Conservation (phyloP, 2,888 invertebrate genomes). For the Bruchidius siliquastri region DNA sequence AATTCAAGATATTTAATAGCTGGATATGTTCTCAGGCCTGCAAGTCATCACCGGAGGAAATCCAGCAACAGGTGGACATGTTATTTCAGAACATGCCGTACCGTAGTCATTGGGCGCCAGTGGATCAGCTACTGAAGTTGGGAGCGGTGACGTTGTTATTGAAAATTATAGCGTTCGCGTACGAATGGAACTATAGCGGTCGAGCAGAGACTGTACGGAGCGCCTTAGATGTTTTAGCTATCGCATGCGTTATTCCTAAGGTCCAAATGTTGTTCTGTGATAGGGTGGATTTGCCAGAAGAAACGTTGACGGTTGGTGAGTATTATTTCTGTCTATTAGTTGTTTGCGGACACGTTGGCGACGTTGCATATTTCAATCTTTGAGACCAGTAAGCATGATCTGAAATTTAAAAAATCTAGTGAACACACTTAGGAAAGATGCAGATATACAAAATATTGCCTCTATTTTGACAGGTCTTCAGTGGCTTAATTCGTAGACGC, state of each 20-base stretch:
- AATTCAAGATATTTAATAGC: too few species aligned
- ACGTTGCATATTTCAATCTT: too few species aligned
- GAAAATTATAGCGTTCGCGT: constrained; percentile 82
- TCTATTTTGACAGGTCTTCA: too few species aligned
- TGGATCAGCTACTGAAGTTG: constrained; percentile 78
- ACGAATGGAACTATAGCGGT: constrained; percentile 89
- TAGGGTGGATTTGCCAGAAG: constrained; percentile 71
- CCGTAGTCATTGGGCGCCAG: constrained; percentile 80
- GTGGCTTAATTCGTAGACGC: too few species aligned
- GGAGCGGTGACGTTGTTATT: constrained; percentile 78
- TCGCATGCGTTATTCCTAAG: constrained; percentile 84
- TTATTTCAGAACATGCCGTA: constrained; percentile 72
- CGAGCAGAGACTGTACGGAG: constrained; percentile 77
- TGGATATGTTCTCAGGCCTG: constrained; percentile 49
- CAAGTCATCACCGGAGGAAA: constrained; percentile 70
- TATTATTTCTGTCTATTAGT: too few species aligned
- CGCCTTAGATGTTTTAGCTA: constrained; percentile 81
- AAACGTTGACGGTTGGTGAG: constrained; percentile 64
- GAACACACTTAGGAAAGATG: too few species aligned
- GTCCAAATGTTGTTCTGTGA: constrained; percentile 72
- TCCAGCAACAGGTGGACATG: constrained; percentile 80
- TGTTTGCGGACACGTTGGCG: too few species aligned
- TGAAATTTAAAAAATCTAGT: too few species aligned
- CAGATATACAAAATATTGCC: too few species aligned
- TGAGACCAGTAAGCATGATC: too few species aligned